These are phyloP conservation scores for Drosophila picticornis DNA, from an alignment of 2,888 invertebrate genomes.

Conservation along the genomic window DNA sequence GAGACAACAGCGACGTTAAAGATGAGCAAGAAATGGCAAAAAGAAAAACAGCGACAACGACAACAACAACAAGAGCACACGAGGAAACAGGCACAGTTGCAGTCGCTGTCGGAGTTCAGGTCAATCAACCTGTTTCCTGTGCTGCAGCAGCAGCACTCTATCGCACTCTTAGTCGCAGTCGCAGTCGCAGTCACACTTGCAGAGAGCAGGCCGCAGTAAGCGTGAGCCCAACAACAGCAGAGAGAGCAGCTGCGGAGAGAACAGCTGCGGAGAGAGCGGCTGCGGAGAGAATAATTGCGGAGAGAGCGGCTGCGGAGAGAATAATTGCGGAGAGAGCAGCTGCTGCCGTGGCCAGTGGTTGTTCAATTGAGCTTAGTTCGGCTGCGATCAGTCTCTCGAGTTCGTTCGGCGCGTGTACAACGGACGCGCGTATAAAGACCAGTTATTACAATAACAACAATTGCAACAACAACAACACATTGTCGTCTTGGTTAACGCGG, in stretches of 20 bases:
- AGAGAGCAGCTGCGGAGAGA: constrained; percentile 17
- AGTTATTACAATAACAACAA: constrained; percentile 22
- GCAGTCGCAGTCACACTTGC: constrained; percentile 16
- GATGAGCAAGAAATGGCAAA: constrained; percentile 15
- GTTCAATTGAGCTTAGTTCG: constrained; percentile 32
- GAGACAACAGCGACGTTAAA: constrained; percentile 2
- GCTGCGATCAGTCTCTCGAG: constrained; percentile 81
- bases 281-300: too few species aligned
- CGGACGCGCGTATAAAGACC: constrained; percentile 29
- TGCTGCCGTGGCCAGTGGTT: constrained; percentile 23
- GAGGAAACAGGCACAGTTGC: constrained; percentile 44
- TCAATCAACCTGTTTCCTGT: constrained; percentile 83
- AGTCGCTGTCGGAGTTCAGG: constrained; percentile 67
- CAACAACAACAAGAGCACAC: constrained; percentile 50
- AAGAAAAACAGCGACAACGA: constrained; percentile 25
- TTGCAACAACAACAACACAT: constrained; percentile 47
- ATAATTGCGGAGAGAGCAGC: constrained; percentile 12
- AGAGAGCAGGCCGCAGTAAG: constrained; percentile 20
- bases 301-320: constrained; percentile 16
- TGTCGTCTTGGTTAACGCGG: constrained; percentile 52
- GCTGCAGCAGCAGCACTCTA: constrained; percentile 36
- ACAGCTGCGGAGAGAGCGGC: constrained; percentile 13
- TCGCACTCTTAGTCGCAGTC: constrained; percentile 30
- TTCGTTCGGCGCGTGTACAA: constrained; percentile 77
- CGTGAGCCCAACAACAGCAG: constrained; percentile 10